Percentiles rank a stretch among this genome's conserved stretches.
Evolutionary conservation across 2,113 vertebrate species (phyloP).

Genomic region (Tenrec ecaudatus): DNA sequence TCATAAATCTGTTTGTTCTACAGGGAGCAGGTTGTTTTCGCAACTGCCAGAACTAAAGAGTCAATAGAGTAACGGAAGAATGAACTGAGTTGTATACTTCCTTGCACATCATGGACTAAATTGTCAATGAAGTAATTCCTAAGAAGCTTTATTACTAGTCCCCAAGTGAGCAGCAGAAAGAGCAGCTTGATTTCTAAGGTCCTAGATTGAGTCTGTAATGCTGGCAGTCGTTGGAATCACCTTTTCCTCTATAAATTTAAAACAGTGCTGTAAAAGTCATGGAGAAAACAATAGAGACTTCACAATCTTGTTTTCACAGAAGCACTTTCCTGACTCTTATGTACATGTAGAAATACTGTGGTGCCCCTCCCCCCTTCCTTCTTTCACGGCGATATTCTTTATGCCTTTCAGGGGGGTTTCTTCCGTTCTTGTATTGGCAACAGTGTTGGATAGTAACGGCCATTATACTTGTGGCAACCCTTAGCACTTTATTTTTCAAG

Average conservation of each 20-base stretch:
- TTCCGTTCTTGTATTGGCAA: background rate
- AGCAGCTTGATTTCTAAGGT: slow-evolving; percentile 44
- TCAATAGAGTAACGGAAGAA: slow-evolving; percentile 41
- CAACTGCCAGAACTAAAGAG: slow-evolving; percentile 34
- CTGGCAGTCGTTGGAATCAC: slow-evolving; percentile 34
- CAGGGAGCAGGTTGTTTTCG: slow-evolving; percentile 62
- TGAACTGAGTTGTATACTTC: background rate
- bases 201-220: background rate
- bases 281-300: slow-evolving; percentile 4
- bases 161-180: slow-evolving; percentile 14
- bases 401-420: background rate
- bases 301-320: background rate
- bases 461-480: accelerated
- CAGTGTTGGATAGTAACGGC: background rate
- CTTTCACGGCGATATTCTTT: background rate
- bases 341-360: background rate
- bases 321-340: background rate
- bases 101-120: slow-evolving; percentile 60
- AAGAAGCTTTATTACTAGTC: slow-evolving; percentile 51
- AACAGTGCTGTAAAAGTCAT: slow-evolving; percentile 15
- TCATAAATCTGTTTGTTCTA: slow-evolving; percentile 56
- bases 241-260: slow-evolving; percentile 40
- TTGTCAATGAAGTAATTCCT: slow-evolving; percentile 55
- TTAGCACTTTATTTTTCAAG: background rate
- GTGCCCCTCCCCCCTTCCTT: background rate